A percentile compares a stretch with the other conserved stretches of the same genome.
phyloP scores from a whole-genome alignment of 2,113 vertebrate species.

The Corythoichthys haematopterus region DNA sequence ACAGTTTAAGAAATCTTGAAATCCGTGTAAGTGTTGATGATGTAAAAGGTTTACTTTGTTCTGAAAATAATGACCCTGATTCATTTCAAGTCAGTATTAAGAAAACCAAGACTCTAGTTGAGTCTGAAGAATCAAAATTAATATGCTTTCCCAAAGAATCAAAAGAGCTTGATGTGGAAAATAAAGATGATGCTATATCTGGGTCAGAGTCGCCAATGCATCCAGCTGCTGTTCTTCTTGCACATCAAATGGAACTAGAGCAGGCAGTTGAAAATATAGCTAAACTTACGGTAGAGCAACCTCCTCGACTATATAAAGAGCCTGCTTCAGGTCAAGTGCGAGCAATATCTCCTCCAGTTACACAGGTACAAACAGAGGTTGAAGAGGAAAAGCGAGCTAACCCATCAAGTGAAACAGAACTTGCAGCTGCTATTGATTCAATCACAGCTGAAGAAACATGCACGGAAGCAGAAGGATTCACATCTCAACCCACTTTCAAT shows the following conservation, averaged over 20 bases:
- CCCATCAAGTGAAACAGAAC: conserved; percentile 90
- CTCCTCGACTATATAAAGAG: conserved; percentile 77
- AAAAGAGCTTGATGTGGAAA: conserved; percentile 61
- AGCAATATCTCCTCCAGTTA: conserved; percentile 62
- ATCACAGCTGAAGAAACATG: conserved; percentile 87
- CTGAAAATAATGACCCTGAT: conserved; percentile 69
- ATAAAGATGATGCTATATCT: conserved; percentile 69
- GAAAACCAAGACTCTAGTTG: conserved; percentile 52
- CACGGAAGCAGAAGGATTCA: conserved; percentile 81
- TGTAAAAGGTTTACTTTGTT: conserved; percentile 73
- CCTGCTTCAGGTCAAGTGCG: conserved; percentile 64
- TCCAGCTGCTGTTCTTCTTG: conserved; percentile 76
- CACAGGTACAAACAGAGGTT: conserved; percentile 63
- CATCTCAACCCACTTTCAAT: conserved; percentile 72
- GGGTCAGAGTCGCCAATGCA: conserved; percentile 72
- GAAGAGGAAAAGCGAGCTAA: conserved; percentile 85
- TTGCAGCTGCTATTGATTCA: conserved; percentile 95
- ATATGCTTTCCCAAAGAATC: conserved; percentile 64
- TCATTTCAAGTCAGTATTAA: conserved; percentile 41
- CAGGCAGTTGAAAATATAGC: conserved; percentile 94
- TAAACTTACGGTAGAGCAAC: conserved; percentile 80
- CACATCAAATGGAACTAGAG: conserved; percentile 89
- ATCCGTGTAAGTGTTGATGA: conserved; percentile 78
- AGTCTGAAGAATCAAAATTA: conserved; percentile 62
- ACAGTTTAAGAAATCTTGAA: conserved; percentile 80